A percentile compares a stretch with the other conserved stretches of the same genome.
Evolutionary conservation across 2,888 invertebrate genomes (phyloP).

Genomic region (Drosophila gaucha): DNA sequence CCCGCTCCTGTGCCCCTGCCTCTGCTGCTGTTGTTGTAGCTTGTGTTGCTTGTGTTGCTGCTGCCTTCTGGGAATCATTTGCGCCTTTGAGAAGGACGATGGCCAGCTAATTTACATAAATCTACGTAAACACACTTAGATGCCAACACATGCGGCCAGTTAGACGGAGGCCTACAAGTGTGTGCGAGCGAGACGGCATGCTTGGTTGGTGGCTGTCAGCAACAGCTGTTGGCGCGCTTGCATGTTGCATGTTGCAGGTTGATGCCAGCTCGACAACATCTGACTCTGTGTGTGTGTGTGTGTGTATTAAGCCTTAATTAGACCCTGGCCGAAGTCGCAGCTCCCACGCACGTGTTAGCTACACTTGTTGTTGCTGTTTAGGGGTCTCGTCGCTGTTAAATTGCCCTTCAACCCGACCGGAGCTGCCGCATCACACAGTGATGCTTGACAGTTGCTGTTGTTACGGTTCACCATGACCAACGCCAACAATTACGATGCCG

Average conservation of each 20-base stretch:
- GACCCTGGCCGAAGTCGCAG: slow-evolving; percentile 45
- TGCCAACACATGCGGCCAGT: background rate
- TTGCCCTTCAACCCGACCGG: slow-evolving; percentile 1
- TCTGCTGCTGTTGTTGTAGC: too few species aligned
- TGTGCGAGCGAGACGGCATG: background rate
- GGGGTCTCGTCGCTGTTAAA: slow-evolving; percentile 8
- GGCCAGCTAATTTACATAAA: slow-evolving; percentile 72
- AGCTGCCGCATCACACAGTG: slow-evolving; percentile 2
- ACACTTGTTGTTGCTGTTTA: slow-evolving; percentile 41
- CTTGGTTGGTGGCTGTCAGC: slow-evolving; percentile 4
- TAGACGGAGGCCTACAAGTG: background rate
- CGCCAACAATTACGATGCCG: slow-evolving; percentile 70
- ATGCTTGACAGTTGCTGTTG: slow-evolving; percentile 73
- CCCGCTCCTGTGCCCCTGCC: slow-evolving; percentile 7
- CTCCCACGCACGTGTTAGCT: slow-evolving; percentile 73
- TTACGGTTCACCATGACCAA: slow-evolving; percentile 81
- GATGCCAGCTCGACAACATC: background rate
- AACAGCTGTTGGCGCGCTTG: slow-evolving; percentile 43
- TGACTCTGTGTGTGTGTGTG: background rate
- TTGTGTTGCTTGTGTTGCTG: too few species aligned
- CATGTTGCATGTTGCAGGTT: slow-evolving; percentile 22
- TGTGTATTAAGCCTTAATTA: slow-evolving; percentile 46
- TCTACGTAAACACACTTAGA: slow-evolving; percentile 58
- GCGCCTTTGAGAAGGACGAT: slow-evolving; percentile 57
- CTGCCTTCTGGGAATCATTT: slow-evolving; percentile 76